Percentiles rank a stretch among this genome's conserved stretches.
phyloP scores from a whole-genome alignment of 2,888 invertebrate species.

The Cephus runcator region DNA sequence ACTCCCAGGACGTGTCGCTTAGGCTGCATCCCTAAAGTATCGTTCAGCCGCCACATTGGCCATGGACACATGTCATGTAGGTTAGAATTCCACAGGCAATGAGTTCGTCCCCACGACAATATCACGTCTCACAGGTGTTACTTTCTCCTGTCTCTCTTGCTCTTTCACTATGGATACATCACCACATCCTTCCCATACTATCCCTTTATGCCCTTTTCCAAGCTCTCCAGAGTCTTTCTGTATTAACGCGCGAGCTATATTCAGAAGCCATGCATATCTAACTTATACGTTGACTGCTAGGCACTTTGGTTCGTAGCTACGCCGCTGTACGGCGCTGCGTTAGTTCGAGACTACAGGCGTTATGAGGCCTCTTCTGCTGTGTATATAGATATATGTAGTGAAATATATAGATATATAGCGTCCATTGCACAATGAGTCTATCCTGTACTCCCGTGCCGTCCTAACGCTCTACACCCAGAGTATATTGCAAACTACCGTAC shows the following conservation, averaged over 20 bases:
- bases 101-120: constrained; percentile 5
- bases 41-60: not conserved
- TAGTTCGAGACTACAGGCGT: not conserved
- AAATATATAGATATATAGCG: not conserved
- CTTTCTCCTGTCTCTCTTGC: not conserved
- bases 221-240: constrained; percentile 43
- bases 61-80: not conserved
- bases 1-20: not conserved
- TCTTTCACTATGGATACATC: not conserved
- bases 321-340: constrained; percentile 25
- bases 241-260: constrained; percentile 58
- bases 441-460: constrained; percentile 9
- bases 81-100: not conserved
- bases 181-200: not conserved
- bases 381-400: not conserved
- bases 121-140: constrained; percentile 4
- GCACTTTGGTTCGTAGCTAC: constrained; percentile 8
- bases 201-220: not conserved
- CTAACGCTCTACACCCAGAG: not conserved
- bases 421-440: constrained; percentile 5
- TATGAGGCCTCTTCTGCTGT: not conserved
- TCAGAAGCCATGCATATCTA: constrained; percentile 59
- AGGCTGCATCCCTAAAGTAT: not conserved
- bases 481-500: not conserved
- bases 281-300: constrained; percentile 31